Conservation (phyloP, 2,888 invertebrate species). For the Eilema griseolum region DNA sequence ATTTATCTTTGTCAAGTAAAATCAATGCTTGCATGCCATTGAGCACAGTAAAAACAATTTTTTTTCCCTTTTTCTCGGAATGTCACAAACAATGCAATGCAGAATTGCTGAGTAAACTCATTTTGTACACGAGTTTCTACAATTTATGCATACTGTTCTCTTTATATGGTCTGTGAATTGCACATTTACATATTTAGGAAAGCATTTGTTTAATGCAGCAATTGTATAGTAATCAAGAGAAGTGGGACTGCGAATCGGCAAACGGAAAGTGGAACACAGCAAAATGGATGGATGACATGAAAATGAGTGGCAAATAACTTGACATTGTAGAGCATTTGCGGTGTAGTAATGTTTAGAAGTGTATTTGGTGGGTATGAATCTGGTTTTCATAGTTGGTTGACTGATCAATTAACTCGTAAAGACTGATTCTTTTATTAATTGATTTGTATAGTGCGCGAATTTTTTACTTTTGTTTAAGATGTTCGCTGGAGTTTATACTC, state of each 20-base stretch:
- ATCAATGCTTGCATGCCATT: neutral
- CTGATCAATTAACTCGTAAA: too few species aligned
- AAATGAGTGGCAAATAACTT: too few species aligned
- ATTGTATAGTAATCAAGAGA: conserved; percentile 8
- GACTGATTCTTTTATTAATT: too few species aligned
- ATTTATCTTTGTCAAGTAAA: neutral
- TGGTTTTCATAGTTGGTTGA: too few species aligned
- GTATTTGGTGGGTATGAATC: too few species aligned
- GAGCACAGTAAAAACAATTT: neutral
- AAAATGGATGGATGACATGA: neutral
- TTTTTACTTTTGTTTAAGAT: too few species aligned
- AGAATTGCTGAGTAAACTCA: neutral
- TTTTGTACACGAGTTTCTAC: neutral
- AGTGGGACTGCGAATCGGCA: neutral
- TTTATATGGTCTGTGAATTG: neutral
- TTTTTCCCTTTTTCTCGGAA: neutral
- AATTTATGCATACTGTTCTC: neutral
- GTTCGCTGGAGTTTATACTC: too few species aligned
- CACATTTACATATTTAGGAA: conserved; percentile 2
- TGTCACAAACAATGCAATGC: neutral
- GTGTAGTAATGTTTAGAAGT: too few species aligned
- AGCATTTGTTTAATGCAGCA: conserved; percentile 7
- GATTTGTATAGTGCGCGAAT: too few species aligned
- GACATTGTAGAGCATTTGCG: neutral
- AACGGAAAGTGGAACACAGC: neutral